phyloP scores from a whole-genome alignment of 64 coral and sea anemone species.

The Catalaphyllia jardinei region DNA sequence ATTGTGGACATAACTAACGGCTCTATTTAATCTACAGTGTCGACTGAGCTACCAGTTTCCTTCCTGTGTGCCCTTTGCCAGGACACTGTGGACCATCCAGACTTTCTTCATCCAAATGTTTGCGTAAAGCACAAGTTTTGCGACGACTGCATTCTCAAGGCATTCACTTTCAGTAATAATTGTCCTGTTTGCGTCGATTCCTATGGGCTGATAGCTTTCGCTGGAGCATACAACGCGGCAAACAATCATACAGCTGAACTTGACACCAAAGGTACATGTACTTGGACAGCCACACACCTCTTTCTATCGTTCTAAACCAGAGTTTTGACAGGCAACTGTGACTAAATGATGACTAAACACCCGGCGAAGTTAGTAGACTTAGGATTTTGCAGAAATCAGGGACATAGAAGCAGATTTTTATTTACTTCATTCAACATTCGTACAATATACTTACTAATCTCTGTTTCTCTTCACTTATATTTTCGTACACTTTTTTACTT shows the following conservation, averaged over 20 bases:
- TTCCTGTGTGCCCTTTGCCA: slow-evolving; percentile 8
- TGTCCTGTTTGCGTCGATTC: slow-evolving; percentile 11
- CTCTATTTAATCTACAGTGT: neutral
- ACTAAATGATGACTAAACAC: too few relatives aligned
- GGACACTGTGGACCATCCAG: neutral
- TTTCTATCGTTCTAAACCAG: too few relatives aligned
- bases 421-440: too few relatives aligned
- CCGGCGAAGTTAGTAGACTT: too few relatives aligned
- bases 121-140: slow-evolving; percentile 17
- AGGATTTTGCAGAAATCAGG: too few relatives aligned
- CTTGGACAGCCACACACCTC: too few relatives aligned
- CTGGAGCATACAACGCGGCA: neutral
- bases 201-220: neutral
- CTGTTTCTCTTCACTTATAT: too few relatives aligned
- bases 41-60: neutral
- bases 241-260: neutral
- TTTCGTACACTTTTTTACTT: too few relatives aligned
- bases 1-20: neutral
- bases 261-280: neutral
- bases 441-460: too few relatives aligned
- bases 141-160: slow-evolving; percentile 3
- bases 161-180: neutral
- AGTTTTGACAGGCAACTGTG: too few relatives aligned
- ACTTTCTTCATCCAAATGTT: neutral
- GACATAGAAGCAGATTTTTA: too few relatives aligned